phyloP scores from a whole-genome alignment of 1,140 invertebrate species.

The Drosophila bocqueti region DNA sequence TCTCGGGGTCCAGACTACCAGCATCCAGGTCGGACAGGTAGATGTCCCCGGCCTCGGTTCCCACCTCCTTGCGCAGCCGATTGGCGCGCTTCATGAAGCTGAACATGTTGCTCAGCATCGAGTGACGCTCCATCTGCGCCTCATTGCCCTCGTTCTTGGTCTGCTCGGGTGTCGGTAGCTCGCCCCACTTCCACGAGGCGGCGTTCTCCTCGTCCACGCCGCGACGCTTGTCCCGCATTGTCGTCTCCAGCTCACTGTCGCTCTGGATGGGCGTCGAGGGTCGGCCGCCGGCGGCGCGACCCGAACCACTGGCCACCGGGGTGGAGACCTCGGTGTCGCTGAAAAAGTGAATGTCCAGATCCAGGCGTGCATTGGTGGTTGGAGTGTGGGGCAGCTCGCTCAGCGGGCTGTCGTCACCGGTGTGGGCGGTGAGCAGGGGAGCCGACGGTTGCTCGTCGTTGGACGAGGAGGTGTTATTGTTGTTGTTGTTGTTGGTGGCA shows the following conservation, averaged over 20 bases:
- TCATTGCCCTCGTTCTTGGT: slow-evolving; percentile 41
- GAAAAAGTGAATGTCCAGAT: slow-evolving; percentile 94
- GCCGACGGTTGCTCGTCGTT: slow-evolving; percentile 73
- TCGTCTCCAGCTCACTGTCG: slow-evolving; percentile 96
- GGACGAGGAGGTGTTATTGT: slow-evolving; percentile 63
- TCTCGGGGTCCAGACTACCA: slow-evolving; percentile 95
- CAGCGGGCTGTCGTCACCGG: slow-evolving; percentile 64
- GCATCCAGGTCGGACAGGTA: slow-evolving; percentile 97
- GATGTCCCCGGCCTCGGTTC: slow-evolving; percentile 91
- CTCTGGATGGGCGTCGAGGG: slow-evolving; percentile 94
- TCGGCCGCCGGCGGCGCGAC: slow-evolving; percentile 86
- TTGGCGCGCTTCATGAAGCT: slow-evolving; percentile 95
- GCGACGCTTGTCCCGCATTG: slow-evolving; percentile 86
- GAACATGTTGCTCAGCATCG: slow-evolving; percentile 95
- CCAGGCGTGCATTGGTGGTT: slow-evolving; percentile 58
- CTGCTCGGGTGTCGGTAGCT: slow-evolving; percentile 90
- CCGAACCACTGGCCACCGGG: slow-evolving; percentile 41
- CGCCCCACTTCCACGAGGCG: slow-evolving; percentile 97
- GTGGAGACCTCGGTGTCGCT: slow-evolving; percentile 93
- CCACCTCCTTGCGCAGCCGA: slow-evolving; percentile 89
- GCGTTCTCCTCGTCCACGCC: slow-evolving; percentile 84
- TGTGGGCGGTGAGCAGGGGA: slow-evolving; percentile 60
- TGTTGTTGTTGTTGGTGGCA: slow-evolving; percentile 41
- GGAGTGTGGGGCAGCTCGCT: slow-evolving; percentile 51
- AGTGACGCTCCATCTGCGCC: slow-evolving; percentile 88